Evolutionary conservation across 2,888 invertebrate species (phyloP).

Genomic region (Cataglyphis altisquamis): DNA sequence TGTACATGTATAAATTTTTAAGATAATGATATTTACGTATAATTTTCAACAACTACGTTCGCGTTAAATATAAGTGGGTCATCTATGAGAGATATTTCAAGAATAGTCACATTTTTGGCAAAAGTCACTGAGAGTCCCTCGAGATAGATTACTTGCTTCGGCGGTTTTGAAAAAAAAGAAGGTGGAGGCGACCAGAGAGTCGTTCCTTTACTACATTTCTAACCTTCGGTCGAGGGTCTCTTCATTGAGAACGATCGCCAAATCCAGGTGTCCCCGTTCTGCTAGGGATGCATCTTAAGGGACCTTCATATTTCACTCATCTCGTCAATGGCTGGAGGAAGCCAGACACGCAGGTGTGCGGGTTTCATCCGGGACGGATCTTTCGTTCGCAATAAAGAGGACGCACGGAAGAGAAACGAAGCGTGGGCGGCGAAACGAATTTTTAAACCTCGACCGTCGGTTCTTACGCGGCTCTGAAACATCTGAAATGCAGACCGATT

Average conservation of each 20-base stretch:
- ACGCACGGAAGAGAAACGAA: constrained; percentile 49
- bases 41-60: background rate
- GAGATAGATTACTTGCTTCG: constrained; percentile 62
- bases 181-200: constrained; percentile 34
- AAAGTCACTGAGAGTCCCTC: constrained; percentile 46
- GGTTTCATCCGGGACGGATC: constrained; percentile 50
- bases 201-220: constrained; percentile 20
- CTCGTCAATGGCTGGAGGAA: constrained; percentile 78
- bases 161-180: constrained; percentile 56
- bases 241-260: constrained; percentile 71
- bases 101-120: constrained; percentile 23
- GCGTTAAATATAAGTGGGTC: constrained; percentile 27
- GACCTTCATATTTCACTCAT: constrained; percentile 80
- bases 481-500: constrained; percentile 71
- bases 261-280: constrained; percentile 78
- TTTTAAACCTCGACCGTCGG: constrained; percentile 55
- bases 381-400: constrained; percentile 68
- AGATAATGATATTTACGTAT: background rate
- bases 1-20: background rate
- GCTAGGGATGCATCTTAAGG: constrained; percentile 60
- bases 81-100: background rate
- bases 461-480: constrained; percentile 45
- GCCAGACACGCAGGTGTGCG: constrained; percentile 79
- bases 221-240: constrained; percentile 59
- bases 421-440: constrained; percentile 70